phyloP scores from a whole-genome alignment of 2,113 vertebrate species.

The Lepisosteus osseus region DNA sequence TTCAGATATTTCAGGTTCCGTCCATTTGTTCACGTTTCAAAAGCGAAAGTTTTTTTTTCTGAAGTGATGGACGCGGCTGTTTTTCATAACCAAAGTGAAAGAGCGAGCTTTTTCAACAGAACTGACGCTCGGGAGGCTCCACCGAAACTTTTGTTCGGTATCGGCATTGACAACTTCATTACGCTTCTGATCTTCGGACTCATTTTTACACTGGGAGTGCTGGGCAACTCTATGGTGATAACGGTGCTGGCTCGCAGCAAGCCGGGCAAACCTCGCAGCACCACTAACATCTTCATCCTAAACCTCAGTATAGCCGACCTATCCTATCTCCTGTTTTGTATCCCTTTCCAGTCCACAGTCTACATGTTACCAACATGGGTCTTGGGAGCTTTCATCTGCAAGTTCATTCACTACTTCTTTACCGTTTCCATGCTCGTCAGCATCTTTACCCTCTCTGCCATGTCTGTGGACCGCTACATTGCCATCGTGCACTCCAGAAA shows the following conservation, averaged over 20 bases:
- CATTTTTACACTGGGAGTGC: constrained; percentile 85
- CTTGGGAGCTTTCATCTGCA: constrained; percentile 90
- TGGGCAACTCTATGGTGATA: constrained; percentile 94
- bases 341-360: constrained; percentile 92
- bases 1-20: too few species aligned
- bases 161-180: constrained; percentile 84
- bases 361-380: constrained; percentile 89
- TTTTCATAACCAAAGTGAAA: constrained; percentile 53
- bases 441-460: constrained; percentile 91
- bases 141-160: constrained; percentile 68
- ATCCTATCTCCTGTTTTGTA: constrained; percentile 92
- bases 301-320: constrained; percentile 94
- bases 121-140: constrained; percentile 31
- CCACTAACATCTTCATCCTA: constrained; percentile 93
- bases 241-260: constrained; percentile 84
- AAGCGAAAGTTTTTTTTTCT: neutral
- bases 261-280: constrained; percentile 81
- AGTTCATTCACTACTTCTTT: constrained; percentile 93
- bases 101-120: constrained; percentile 40
- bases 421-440: constrained; percentile 96
- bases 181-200: constrained; percentile 82
- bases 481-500: constrained; percentile 94
- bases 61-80: constrained; percentile 54
- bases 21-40: too few species aligned
- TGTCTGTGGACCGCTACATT: constrained; percentile 95